These are phyloP conservation scores for Drosophila athabasca DNA, from an alignment of 1,140 invertebrate species.

Conservation along the genomic window DNA sequence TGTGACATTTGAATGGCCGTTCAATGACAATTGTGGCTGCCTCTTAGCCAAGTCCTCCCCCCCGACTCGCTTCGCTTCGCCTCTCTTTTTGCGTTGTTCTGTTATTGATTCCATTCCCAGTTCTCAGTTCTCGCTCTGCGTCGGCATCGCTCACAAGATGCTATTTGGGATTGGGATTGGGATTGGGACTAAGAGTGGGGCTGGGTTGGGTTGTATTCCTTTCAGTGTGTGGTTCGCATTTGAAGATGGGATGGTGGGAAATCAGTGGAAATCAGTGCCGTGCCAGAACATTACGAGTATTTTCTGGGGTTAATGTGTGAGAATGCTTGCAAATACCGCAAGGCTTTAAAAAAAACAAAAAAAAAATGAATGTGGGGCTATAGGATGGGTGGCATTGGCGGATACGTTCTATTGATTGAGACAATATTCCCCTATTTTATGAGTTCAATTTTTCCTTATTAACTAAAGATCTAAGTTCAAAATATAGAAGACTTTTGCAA, in stretches of 20 bases:
- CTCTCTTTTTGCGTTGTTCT: slow-evolving; percentile 9
- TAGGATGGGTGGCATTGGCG: too few species aligned
- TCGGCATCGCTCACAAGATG: slow-evolving; percentile 49
- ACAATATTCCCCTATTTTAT: too few species aligned
- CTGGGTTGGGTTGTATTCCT: slow-evolving; percentile 26
- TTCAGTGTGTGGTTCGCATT: slow-evolving; percentile 2
- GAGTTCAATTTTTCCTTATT: too few species aligned
- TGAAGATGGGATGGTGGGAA: slow-evolving; percentile 44
- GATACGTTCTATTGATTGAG: too few species aligned
- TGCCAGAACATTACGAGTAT: slow-evolving; percentile 39
- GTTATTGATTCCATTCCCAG: slow-evolving; percentile 44
- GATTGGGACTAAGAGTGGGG: neutral
- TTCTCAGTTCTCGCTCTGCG: slow-evolving; percentile 9
- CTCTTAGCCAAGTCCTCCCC: slow-evolving; percentile 53
- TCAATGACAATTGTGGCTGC: slow-evolving; percentile 76
- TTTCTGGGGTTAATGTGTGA: slow-evolving; percentile 46
- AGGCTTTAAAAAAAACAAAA: neutral
- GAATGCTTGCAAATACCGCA: slow-evolving; percentile 34
- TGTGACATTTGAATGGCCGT: slow-evolving; percentile 83
- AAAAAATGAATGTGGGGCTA: neutral
- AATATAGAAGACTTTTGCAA: too few species aligned
- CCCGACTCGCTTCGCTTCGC: neutral
- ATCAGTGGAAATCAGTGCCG: slow-evolving; percentile 39
- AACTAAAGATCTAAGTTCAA: too few species aligned
- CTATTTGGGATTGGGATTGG: slow-evolving; percentile 13